Percentiles rank a stretch among this genome's conserved stretches.
Conservation (phyloP, 2,888 invertebrate genomes). For the Desoria tigrina region DNA sequence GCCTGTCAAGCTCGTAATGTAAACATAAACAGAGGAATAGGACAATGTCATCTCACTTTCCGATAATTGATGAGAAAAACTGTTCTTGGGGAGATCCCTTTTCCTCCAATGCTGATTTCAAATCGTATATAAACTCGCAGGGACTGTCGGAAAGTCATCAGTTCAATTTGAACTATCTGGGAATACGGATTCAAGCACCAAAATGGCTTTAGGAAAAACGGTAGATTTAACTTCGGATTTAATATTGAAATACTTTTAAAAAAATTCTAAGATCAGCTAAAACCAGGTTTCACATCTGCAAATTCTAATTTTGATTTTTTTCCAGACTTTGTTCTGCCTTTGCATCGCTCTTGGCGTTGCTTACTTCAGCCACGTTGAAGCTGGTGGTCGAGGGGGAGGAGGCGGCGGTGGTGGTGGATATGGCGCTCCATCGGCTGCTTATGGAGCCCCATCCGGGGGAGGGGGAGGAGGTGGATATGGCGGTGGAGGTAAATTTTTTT, state of each 20-base stretch:
- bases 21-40: no score
- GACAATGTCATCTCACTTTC: no score
- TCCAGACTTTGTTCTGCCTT: conserved; percentile 1
- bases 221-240: no score
- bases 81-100: no score
- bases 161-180: conserved; percentile 3
- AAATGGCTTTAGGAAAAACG: no score
- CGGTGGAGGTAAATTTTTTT: no score
- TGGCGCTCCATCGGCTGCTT: background rate
- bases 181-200: background rate
- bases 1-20: no score
- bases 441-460: background rate
- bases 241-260: no score
- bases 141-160: background rate
- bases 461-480: conserved; percentile 7
- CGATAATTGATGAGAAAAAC: no score
- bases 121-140: background rate
- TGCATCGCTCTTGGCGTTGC: conserved; percentile 3
- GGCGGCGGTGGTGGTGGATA: conserved; percentile 9
- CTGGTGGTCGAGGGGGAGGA: conserved; percentile 1
- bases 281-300: no score
- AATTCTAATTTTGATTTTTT: background rate
- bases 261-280: no score
- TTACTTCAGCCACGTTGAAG: background rate
- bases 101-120: no score